Percentiles rank a stretch among this genome's conserved stretches.
Evolutionary conservation across 2,888 invertebrate genomes (phyloP).

Genomic region (Leptopterna dolabrata): DNA sequence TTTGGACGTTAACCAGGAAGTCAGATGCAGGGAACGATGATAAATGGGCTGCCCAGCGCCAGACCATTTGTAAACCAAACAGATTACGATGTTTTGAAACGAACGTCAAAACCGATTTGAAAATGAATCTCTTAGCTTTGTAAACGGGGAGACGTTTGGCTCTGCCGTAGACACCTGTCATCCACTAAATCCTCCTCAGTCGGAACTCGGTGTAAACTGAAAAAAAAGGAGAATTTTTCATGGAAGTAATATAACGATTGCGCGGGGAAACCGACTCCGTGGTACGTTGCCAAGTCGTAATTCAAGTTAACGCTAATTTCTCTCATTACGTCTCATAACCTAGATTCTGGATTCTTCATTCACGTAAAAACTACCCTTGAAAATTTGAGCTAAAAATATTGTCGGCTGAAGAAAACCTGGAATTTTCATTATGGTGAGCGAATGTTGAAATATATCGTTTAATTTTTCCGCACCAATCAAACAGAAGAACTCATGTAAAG

Average conservation of each 20-base stretch:
- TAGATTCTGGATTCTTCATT: neutral
- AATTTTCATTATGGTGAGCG: neutral
- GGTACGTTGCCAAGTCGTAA: neutral
- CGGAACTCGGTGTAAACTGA: neutral
- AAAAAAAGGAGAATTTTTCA: neutral
- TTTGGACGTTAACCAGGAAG: neutral
- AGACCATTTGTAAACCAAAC: neutral
- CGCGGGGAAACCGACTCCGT: neutral
- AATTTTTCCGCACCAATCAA: no score
- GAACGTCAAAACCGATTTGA: neutral
- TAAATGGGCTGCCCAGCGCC: neutral
- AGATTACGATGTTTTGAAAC: neutral
- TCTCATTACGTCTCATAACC: neutral
- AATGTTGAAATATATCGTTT: no score
- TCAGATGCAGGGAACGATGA: neutral
- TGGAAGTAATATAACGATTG: neutral
- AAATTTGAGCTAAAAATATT: neutral
- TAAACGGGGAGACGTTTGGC: neutral
- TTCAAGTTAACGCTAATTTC: neutral
- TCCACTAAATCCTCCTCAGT: neutral
- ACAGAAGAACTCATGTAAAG: no score
- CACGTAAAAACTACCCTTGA: neutral
- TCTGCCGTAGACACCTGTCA: neutral
- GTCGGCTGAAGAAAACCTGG: neutral
- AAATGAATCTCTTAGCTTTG: neutral